These are phyloP conservation scores for Pelobates fuscus DNA, from an alignment of 2,113 vertebrate genomes.

Conservation along the genomic window DNA sequence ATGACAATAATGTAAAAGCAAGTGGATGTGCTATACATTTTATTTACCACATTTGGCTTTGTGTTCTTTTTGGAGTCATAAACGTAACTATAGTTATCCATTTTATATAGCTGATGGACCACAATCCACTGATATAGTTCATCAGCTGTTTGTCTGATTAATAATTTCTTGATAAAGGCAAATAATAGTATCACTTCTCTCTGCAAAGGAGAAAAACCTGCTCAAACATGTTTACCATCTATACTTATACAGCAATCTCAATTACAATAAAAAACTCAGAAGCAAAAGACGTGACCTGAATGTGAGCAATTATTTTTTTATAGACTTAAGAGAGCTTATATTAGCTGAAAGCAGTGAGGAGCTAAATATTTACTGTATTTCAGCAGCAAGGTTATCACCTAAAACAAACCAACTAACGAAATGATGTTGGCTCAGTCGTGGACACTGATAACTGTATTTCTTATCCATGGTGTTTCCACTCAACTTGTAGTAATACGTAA, in stretches of 20 bases:
- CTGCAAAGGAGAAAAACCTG: conserved; percentile 12
- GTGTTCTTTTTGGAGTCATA: no score
- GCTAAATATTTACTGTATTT: neutral
- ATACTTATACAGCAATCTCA: conserved; percentile 13
- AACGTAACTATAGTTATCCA: no score
- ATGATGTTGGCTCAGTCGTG: neutral
- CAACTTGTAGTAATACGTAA: neutral
- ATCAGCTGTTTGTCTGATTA: no score
- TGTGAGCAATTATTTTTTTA: conserved; percentile 20
- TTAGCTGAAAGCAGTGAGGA: neutral
- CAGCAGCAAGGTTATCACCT: neutral
- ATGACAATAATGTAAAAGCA: no score
- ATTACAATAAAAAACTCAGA: neutral
- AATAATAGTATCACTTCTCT: neutral
- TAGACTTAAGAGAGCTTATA: conserved; percentile 25
- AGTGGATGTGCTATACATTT: no score
- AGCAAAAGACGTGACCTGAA: conserved; percentile 22
- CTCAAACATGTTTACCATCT: conserved; percentile 8
- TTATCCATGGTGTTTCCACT: neutral
- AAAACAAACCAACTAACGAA: neutral
- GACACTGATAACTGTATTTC: neutral
- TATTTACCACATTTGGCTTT: no score
- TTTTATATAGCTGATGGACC: no score
- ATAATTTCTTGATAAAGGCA: no score
- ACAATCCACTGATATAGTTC: no score